Base-by-base conservation (phyloP, 92 coral and sea anemone species). In the Epizoanthus scotinus region DNA sequence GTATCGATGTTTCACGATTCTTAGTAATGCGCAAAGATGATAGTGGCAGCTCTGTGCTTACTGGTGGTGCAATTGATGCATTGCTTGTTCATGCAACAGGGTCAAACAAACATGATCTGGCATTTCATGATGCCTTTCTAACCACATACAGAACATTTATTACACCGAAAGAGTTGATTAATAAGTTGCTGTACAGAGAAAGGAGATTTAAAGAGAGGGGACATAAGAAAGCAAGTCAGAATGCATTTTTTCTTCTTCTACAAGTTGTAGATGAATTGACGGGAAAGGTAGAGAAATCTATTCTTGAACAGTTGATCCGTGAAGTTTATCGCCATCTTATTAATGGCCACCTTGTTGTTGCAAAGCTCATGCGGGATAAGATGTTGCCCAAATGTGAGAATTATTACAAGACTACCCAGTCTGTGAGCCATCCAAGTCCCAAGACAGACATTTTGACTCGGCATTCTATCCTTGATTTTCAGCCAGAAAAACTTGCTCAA, bases 41-140 rank as follows among this genome's bases (percentile, higher is more conserved):
- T 21, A 94, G 90, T 49, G 98, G 94, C 7, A 93, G 97, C 6
- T 75, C 71, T 6, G 88, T 94, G 69, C 87, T 96, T 18, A 81
- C 92, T 19, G 99, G 99, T 61, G 99, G 99, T 18, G 99, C 97
- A 54, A 90, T 94, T n/a, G 99, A 96, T 91, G 99, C 99, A 38
- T 77, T 96, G 55, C 88, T 96, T 78, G 99, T 93, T 20, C 93
- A 93, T 83, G 99, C 99, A 25, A 84, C 96, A 55, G 89, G 91
- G 21, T 87, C 98, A 4, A 93, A 91, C 74, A 96, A 96, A 84
- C 90, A 72, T 62, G 98, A 96, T 88, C 82, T 89, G 65, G 90
- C 94, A n/a, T 96, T 89, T 79, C 90, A 92, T 15, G 98, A 96
- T 82, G 99, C 99, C 52, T 96, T 96, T 65, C 86, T 96, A 61